Evolutionary conservation across 2,113 vertebrate species (phyloP).

Genomic region (Alectura lathami): DNA sequence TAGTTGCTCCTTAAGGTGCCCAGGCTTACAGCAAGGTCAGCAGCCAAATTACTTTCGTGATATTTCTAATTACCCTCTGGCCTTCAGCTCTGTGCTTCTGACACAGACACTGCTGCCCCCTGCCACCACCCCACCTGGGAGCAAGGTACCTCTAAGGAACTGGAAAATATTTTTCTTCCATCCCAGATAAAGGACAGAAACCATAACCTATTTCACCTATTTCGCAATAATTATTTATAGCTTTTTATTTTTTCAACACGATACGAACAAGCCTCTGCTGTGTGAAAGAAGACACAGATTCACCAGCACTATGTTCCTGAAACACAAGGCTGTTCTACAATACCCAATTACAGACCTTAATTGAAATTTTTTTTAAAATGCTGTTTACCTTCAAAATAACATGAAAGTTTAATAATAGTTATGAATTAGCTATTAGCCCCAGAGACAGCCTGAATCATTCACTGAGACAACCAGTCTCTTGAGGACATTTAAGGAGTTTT

Average conservation of each 20-base stretch:
- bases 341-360: neutral
- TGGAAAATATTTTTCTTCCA: neutral
- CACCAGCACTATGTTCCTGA: neutral
- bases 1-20: neutral
- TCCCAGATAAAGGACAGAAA: neutral
- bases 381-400: neutral
- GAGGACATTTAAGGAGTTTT: neutral
- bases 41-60: no score
- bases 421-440: neutral
- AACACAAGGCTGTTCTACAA: neutral
- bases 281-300: neutral
- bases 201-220: neutral
- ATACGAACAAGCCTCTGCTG: neutral
- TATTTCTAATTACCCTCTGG: neutral
- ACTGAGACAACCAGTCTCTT: neutral
- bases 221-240: neutral
- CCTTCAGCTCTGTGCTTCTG: neutral
- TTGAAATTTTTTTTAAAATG: neutral
- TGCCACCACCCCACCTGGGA: neutral
- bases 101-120: neutral
- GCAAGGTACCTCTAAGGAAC: neutral
- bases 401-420: neutral
- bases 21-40: neutral
- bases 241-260: neutral
- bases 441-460: neutral